A percentile compares a stretch with the other conserved stretches of the same genome.
Evolutionary conservation across 1,140 invertebrate genomes (phyloP).

Genomic region (Ericerus pela): DNA sequence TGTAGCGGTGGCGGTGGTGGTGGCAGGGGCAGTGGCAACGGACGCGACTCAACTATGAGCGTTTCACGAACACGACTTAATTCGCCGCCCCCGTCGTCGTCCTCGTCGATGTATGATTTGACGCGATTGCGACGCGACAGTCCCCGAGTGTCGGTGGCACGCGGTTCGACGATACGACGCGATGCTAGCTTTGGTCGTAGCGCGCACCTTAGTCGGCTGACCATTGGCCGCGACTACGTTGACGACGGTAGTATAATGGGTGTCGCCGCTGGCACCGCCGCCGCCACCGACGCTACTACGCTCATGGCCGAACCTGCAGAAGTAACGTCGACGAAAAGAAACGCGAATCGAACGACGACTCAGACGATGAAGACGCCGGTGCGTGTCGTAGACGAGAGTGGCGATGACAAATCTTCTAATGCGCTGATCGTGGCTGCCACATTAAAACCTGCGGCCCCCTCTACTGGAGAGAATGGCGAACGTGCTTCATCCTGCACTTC

Average conservation of each 20-base stretch:
- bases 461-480: background rate
- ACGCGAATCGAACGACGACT: no score
- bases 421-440: background rate
- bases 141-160: background rate
- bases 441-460: background rate
- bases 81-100: no score
- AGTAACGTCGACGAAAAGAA: no score
- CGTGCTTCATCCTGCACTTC: conserved; percentile 35
- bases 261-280: background rate
- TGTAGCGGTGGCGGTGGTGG: background rate
- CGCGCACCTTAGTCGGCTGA: background rate
- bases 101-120: background rate
- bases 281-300: background rate
- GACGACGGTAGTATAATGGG: background rate
- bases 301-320: no score
- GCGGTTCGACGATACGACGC: no score
- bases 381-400: no score
- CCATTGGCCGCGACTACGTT: background rate
- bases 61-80: background rate
- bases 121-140: background rate
- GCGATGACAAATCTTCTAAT: no score
- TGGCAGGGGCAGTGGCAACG: conserved; percentile 1
- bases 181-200: no score
- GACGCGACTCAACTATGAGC: background rate
- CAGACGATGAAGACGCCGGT: no score